phyloP scores from a whole-genome alignment of 2,797 vertebrate species.

The Austrolebias charrua region DNA sequence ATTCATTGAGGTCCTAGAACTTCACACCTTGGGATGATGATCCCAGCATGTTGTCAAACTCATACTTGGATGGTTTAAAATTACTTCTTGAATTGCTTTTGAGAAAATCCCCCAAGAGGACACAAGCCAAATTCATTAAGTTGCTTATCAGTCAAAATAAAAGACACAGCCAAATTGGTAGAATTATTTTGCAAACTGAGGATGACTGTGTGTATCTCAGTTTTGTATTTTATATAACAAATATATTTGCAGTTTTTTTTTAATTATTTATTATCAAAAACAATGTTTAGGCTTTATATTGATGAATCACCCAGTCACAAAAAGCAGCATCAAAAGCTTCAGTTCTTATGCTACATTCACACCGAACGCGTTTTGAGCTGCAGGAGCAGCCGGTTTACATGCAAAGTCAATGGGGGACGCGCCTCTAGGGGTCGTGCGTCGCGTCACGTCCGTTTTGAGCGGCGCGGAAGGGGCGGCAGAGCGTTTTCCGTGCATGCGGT shows the following conservation, averaged over 20 bases:
- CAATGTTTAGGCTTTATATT: constrained; percentile 4
- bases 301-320: constrained; percentile 16
- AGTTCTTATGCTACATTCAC: too few relatives aligned
- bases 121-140: constrained; percentile 63
- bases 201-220: background rate
- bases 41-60: constrained; percentile 47
- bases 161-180: constrained; percentile 35
- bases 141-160: constrained; percentile 70
- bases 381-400: too few relatives aligned
- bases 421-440: too few relatives aligned
- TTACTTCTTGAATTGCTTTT: constrained; percentile 77
- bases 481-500: too few relatives aligned
- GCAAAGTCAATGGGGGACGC: too few relatives aligned
- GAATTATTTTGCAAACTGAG: constrained; percentile 40
- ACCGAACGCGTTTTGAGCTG: too few relatives aligned
- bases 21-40: constrained; percentile 52
- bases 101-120: constrained; percentile 76
- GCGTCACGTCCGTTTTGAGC: too few relatives aligned
- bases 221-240: too few relatives aligned
- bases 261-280: background rate
- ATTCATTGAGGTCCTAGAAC: constrained; percentile 41
- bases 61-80: constrained; percentile 78
- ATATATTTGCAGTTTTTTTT: too few relatives aligned
- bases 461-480: too few relatives aligned
- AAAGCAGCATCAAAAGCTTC: constrained; percentile 2